phyloP scores from a whole-genome alignment of 2,797 vertebrate genomes.

The Mus caroli region DNA sequence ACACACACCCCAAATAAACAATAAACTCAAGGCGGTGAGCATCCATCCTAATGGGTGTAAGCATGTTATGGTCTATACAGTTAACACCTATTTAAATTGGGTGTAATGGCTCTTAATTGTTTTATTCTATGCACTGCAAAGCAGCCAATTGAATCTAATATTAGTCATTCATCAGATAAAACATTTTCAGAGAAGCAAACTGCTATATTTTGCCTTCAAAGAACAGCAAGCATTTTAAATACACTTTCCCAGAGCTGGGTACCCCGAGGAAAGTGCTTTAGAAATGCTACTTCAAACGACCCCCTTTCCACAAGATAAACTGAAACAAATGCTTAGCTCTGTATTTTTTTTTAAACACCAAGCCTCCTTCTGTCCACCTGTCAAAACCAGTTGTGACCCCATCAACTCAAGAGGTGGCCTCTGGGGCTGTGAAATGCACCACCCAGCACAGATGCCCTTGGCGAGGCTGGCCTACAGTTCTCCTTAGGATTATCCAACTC shows the following conservation, averaged over 20 bases:
- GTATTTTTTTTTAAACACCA: background rate
- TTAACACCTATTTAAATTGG: background rate
- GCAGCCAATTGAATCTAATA: slow-evolving; percentile 75
- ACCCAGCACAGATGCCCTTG: slow-evolving; percentile 28
- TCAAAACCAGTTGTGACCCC: slow-evolving; percentile 56
- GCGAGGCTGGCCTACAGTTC: slow-evolving; percentile 31
- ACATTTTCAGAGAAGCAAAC: slow-evolving; percentile 74
- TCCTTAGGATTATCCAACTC: slow-evolving; percentile 77
- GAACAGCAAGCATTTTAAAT: slow-evolving; percentile 62
- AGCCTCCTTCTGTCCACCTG: slow-evolving; percentile 72
- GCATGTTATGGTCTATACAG: fast-evolving
- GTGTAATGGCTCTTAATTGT: slow-evolving; percentile 55
- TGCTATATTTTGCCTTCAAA: slow-evolving; percentile 65
- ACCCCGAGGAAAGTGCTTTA: slow-evolving; percentile 56
- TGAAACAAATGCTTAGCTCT: slow-evolving; percentile 50
- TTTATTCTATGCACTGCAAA: slow-evolving; percentile 52
- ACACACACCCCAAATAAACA: background rate
- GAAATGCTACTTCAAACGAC: slow-evolving; percentile 65
- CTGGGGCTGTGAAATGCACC: slow-evolving; percentile 34
- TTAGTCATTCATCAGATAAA: slow-evolving; percentile 75
- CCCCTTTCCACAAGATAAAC: slow-evolving; percentile 17
- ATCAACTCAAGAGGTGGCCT: slow-evolving; percentile 47
- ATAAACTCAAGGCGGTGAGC: background rate
- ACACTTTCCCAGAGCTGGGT: slow-evolving; percentile 68
- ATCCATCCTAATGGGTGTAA: background rate